These are phyloP conservation scores for Peribatodes rhomboidaria DNA, from an alignment of 2,888 invertebrate species.

Conservation along the genomic window DNA sequence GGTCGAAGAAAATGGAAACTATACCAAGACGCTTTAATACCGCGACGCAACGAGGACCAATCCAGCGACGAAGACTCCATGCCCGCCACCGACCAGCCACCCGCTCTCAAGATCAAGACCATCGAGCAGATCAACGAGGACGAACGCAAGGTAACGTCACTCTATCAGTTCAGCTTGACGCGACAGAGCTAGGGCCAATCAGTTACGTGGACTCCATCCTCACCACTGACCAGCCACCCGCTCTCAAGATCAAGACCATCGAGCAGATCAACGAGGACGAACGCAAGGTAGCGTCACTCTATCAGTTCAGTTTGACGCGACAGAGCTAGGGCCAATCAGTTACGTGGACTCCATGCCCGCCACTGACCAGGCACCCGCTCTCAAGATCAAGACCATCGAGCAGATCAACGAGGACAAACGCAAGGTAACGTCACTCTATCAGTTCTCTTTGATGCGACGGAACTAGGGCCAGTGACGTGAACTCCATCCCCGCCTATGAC, in stretches of 20 bases:
- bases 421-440: conserved; percentile 50
- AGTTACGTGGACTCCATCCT: conserved; percentile 81
- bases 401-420: conserved; percentile 81
- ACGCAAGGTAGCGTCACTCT: conserved; percentile 53
- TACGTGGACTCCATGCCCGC: conserved; percentile 80
- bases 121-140: conserved; percentile 84
- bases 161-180: background rate
- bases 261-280: conserved; percentile 83
- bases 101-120: conserved; percentile 83
- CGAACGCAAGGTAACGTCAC: conserved; percentile 59
- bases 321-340: conserved; percentile 76
- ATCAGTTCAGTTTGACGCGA: conserved; percentile 45
- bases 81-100: conserved; percentile 80
- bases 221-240: conserved; percentile 79
- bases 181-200: conserved; percentile 75
- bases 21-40: conserved; percentile 92
- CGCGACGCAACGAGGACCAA: conserved; percentile 76
- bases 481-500: conserved; percentile 79
- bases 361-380: conserved; percentile 79
- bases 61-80: conserved; percentile 81
- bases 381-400: conserved; percentile 85
- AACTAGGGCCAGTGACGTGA: conserved; percentile 80
- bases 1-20: conserved; percentile 98
- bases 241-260: conserved; percentile 84
- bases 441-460: conserved; percentile 56